These are phyloP conservation scores for Uromys caudimaculatus DNA, from an alignment of 2,797 vertebrate genomes.

Conservation along the genomic window DNA sequence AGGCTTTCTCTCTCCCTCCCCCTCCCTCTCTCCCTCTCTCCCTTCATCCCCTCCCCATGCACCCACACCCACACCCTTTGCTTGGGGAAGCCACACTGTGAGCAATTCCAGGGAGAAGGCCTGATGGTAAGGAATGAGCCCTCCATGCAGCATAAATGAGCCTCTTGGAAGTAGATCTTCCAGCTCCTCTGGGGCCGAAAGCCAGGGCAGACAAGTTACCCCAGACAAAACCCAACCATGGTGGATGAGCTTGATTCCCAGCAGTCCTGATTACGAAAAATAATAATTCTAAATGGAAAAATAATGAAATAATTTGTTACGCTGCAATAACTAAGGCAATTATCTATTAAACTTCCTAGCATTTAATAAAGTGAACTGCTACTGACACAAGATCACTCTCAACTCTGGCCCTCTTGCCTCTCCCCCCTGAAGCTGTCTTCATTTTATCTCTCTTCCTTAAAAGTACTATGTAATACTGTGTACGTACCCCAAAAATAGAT, in stretches of 20 bases:
- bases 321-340: not conserved
- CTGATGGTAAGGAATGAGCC: not conserved
- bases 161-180: not conserved
- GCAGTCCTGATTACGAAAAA: constrained; percentile 12
- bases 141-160: not conserved
- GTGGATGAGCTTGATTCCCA: not conserved
- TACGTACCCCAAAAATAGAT: not conserved
- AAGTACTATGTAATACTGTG: constrained; percentile 43
- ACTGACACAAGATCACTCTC: not conserved
- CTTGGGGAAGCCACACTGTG: not conserved
- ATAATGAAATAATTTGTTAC: not conserved
- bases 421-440: not conserved
- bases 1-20: not conserved
- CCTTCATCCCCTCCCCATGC: not conserved
- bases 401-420: not conserved
- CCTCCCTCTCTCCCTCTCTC: not conserved
- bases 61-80: too few relatives aligned
- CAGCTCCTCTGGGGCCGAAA: not conserved
- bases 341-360: constrained; percentile 3
- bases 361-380: not conserved
- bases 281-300: constrained; percentile 15
- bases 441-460: constrained; percentile 19
- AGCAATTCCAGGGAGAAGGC: not conserved
- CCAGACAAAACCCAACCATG: not conserved
- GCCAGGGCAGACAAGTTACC: not conserved